A percentile compares a stretch with the other conserved stretches of the same genome.
Evolutionary conservation across 2,888 invertebrate species (phyloP).

Genomic region (Ectropis crepuscularia): DNA sequence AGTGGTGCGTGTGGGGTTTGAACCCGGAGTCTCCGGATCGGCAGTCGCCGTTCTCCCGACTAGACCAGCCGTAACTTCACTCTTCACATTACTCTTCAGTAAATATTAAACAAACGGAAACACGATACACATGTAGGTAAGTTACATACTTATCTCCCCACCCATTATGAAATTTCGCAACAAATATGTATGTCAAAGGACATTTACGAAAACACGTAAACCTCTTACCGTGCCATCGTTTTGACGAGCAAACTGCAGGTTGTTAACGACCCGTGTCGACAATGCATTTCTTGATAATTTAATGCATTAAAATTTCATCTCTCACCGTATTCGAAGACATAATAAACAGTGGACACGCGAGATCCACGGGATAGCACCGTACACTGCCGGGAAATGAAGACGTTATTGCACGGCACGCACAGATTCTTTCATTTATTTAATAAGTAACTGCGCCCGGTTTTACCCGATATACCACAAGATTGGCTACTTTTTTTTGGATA

Average conservation of each 20-base stretch:
- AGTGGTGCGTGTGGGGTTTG: no score
- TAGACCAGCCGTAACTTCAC: no score
- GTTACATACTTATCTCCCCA: no score
- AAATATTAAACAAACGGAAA: no score
- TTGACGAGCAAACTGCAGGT: conserved; percentile 58
- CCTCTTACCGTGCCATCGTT: conserved; percentile 53
- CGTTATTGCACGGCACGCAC: conserved; percentile 30
- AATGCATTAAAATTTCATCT: conserved; percentile 59
- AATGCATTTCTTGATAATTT: conserved; percentile 61
- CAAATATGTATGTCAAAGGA: conserved; percentile 54
- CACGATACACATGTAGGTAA: no score
- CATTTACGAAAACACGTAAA: conserved; percentile 49
- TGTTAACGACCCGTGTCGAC: conserved; percentile 58
- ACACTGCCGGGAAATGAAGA: conserved; percentile 37
- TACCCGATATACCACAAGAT: no score
- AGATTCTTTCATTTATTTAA: conserved; percentile 11
- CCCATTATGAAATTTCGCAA: conserved; percentile 27
- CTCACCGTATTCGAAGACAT: conserved; percentile 48
- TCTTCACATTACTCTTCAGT: no score
- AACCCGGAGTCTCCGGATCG: no score
- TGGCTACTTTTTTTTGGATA: no score
- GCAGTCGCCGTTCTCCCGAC: no score
- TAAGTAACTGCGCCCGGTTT: no score
- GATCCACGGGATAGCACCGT: conserved; percentile 37
- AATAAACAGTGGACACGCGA: conserved; percentile 61